phyloP scores from a whole-genome alignment of 2,113 vertebrate species.

The Lepus timidus region DNA sequence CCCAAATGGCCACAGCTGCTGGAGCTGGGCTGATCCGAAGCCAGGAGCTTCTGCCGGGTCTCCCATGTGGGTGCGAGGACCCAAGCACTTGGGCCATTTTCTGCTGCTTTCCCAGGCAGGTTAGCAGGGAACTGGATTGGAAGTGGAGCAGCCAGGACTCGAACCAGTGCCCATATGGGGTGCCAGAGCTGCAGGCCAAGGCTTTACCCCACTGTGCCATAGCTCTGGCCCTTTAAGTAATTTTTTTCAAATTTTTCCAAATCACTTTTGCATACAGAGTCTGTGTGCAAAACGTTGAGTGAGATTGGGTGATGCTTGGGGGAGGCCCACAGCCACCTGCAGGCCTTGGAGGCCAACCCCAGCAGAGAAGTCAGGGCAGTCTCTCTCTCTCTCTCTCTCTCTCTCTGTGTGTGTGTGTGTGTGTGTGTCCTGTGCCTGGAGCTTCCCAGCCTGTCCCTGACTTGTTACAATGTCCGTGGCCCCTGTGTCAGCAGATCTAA shows the following conservation, averaged over 20 bases:
- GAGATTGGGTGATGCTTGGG: background rate
- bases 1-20: background rate
- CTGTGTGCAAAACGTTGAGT: background rate
- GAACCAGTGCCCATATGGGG: background rate
- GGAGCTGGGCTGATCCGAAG: background rate
- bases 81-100: too few relatives aligned
- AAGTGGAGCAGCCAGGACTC: background rate
- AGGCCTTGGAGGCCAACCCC: too few relatives aligned
- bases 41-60: too few relatives aligned
- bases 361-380: background rate
- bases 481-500: background rate
- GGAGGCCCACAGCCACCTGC: too few relatives aligned
- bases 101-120: too few relatives aligned
- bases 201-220: too few relatives aligned
- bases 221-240: too few relatives aligned
- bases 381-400: too few relatives aligned
- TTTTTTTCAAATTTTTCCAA: background rate
- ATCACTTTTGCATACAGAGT: background rate
- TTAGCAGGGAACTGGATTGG: too few relatives aligned
- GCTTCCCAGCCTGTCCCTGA: background rate
- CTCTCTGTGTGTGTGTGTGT: background rate
- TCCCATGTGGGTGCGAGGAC: too few relatives aligned
- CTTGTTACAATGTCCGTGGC: background rate
- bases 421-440: background rate
- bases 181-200: too few relatives aligned